These are phyloP conservation scores for Sporophila hypoxantha DNA, from an alignment of 2,113 vertebrate species.

Conservation along the genomic window DNA sequence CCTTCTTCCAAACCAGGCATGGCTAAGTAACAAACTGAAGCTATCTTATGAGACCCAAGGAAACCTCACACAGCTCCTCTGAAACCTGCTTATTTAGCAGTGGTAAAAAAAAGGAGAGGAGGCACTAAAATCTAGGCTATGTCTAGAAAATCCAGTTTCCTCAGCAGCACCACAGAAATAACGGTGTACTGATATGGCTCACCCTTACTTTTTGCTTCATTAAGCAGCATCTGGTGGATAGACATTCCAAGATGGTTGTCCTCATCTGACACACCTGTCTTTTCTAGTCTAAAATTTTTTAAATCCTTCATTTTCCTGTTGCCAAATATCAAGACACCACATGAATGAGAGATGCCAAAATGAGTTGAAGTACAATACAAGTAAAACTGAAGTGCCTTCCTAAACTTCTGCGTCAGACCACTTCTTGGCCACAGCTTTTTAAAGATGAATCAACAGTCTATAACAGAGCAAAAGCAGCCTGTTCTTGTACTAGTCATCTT, in stretches of 20 bases:
- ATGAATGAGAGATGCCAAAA: neutral
- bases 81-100: neutral
- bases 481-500: neutral
- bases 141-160: neutral
- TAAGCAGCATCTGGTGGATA: neutral
- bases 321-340: neutral
- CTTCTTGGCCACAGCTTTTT: neutral
- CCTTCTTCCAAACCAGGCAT: neutral
- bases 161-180: neutral
- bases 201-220: neutral
- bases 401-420: neutral
- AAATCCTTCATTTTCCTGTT: neutral
- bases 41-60: neutral
- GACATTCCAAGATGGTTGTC: neutral
- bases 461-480: neutral
- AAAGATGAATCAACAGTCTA: neutral
- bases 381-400: neutral
- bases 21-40: neutral
- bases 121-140: neutral
- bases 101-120: neutral
- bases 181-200: rapidly evolving
- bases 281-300: neutral
- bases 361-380: neutral
- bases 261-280: neutral
- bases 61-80: rapidly evolving